These are phyloP conservation scores for Oryzias sinensis DNA, from an alignment of 2,797 vertebrate species.

Conservation along the genomic window DNA sequence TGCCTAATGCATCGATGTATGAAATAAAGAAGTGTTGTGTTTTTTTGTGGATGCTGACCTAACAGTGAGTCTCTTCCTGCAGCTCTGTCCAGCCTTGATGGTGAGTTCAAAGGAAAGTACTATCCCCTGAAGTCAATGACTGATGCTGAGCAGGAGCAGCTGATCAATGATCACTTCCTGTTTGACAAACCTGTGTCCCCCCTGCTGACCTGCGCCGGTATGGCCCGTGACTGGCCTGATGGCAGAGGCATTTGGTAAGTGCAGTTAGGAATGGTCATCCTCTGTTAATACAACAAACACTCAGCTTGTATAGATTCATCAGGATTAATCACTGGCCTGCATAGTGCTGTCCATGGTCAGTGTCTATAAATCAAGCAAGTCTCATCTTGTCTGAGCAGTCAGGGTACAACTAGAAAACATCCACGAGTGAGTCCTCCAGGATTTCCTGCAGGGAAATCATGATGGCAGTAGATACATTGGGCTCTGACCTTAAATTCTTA, in stretches of 20 bases:
- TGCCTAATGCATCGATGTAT: too few relatives aligned
- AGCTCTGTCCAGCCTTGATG: constrained; percentile 90
- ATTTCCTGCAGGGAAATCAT: too few relatives aligned
- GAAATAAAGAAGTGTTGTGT: too few relatives aligned
- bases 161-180: constrained; percentile 94
- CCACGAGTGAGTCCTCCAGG: too few relatives aligned
- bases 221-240: constrained; percentile 98
- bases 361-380: constrained; percentile 66
- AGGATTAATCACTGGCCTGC: constrained; percentile 80
- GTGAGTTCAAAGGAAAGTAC: constrained; percentile 94
- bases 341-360: constrained; percentile 94
- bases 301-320: neutral
- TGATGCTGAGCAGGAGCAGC: constrained; percentile 93
- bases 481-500: too few relatives aligned
- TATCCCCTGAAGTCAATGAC: constrained; percentile 94
- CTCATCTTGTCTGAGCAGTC: too few relatives aligned
- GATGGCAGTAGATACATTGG: too few relatives aligned
- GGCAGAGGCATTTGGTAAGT: constrained; percentile 92
- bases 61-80: constrained; percentile 18
- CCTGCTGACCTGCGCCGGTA: constrained; percentile 90
- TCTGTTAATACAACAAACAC: neutral
- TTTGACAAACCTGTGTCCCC: constrained; percentile 98
- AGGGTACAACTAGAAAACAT: too few relatives aligned
- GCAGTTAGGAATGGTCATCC: too few relatives aligned
- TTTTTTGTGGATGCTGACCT: neutral